These are phyloP conservation scores for Podiceps cristatus DNA, from an alignment of 2,113 vertebrate genomes.

Conservation along the genomic window DNA sequence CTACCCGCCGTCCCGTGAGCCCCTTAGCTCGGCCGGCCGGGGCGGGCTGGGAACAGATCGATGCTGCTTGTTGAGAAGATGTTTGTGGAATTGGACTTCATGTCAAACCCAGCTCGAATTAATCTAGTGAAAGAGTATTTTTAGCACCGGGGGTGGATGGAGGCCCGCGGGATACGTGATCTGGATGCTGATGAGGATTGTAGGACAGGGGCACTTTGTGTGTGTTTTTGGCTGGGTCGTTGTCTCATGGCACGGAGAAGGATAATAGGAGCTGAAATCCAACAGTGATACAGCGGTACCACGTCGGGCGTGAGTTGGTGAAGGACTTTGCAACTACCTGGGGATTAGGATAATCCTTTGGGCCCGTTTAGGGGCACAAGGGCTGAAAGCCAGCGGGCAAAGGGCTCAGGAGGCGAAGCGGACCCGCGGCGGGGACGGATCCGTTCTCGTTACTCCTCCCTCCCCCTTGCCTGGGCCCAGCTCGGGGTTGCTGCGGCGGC, in stretches of 20 bases:
- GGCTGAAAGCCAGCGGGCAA: fast-evolving
- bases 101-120: constrained; percentile 5
- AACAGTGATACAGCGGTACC: background rate
- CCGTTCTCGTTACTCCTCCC: fast-evolving
- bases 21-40: fast-evolving
- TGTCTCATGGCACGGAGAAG: background rate
- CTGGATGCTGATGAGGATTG: background rate
- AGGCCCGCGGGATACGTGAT: background rate
- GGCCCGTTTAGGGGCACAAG: background rate
- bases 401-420: fast-evolving
- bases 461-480: background rate
- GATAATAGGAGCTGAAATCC: background rate
- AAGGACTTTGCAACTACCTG: background rate
- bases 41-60: background rate
- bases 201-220: background rate
- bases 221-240: background rate
- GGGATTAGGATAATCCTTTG: background rate
- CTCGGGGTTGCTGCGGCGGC: fast-evolving
- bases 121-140: constrained; percentile 1
- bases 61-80: background rate
- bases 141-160: background rate
- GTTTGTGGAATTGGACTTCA: background rate
- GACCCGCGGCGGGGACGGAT: background rate
- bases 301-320: fast-evolving
- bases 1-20: fast-evolving